These are phyloP conservation scores for Gorsachius magnificus DNA, from an alignment of 2,797 vertebrate genomes.

Conservation along the genomic window DNA sequence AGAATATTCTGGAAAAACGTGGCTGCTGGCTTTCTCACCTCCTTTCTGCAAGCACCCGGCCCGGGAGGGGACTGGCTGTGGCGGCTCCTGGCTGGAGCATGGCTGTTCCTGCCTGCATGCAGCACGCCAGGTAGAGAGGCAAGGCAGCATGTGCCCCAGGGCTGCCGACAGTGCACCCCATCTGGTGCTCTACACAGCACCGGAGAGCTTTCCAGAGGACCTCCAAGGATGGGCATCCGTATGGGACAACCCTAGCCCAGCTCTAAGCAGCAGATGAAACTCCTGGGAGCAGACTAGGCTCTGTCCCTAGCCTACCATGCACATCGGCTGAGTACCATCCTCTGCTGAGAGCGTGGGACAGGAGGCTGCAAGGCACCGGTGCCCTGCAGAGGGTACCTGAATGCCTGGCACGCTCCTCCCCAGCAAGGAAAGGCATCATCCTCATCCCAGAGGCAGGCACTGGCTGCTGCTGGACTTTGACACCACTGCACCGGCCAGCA, in stretches of 20 bases:
- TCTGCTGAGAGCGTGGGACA: not conserved
- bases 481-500: not conserved
- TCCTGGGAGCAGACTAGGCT: not conserved
- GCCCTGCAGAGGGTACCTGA: not conserved
- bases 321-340: not conserved
- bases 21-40: not conserved
- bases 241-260: not conserved
- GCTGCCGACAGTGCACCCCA: not conserved
- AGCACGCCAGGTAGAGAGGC: not conserved
- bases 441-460: not conserved
- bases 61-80: fast-evolving
- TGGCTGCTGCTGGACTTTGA: not conserved
- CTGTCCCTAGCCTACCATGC: not conserved
- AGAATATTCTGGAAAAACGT: not conserved
- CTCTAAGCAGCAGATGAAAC: not conserved
- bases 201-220: not conserved
- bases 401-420: not conserved
- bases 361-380: not conserved
- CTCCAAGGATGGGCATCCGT: not conserved
- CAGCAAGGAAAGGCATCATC: not conserved
- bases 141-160: not conserved
- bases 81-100: not conserved
- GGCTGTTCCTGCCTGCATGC: not conserved
- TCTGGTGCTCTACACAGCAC: not conserved
- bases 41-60: not conserved